Conservation (phyloP, 2,888 invertebrate species). For the Leptopilina syphax region DNA sequence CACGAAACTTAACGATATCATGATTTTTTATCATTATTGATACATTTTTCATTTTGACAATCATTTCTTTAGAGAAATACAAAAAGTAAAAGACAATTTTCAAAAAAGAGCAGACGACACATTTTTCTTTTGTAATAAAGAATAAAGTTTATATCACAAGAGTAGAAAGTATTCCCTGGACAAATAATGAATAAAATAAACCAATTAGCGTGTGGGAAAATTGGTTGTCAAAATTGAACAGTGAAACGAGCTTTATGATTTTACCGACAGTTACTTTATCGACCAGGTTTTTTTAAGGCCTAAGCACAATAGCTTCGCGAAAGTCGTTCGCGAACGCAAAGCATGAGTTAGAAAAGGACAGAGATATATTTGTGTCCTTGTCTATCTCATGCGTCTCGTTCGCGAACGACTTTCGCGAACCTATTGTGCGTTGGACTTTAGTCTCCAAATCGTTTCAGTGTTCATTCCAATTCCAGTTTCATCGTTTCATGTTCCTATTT, state of each 20-base stretch:
- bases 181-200: neutral
- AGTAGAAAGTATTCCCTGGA: neutral
- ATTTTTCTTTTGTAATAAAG: neutral
- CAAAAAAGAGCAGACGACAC: slow-evolving; percentile 34
- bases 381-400: no score
- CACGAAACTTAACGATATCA: neutral
- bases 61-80: slow-evolving; percentile 11
- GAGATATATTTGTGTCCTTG: no score
- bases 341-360: no score
- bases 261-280: neutral
- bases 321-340: no score
- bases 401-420: no score
- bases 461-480: no score
- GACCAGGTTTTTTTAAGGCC: neutral
- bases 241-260: neutral
- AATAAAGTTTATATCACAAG: neutral
- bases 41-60: neutral
- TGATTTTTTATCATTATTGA: neutral
- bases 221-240: neutral
- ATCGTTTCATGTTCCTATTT: no score
- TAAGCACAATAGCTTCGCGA: no score
- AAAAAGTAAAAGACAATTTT: slow-evolving; percentile 1
- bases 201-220: neutral
- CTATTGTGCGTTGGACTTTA: no score
- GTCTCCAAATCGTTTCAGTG: no score